Percentiles rank a stretch among this genome's conserved stretches.
Evolutionary conservation across 2,797 vertebrate genomes (phyloP).

Genomic region (Hybognathus amarus): DNA sequence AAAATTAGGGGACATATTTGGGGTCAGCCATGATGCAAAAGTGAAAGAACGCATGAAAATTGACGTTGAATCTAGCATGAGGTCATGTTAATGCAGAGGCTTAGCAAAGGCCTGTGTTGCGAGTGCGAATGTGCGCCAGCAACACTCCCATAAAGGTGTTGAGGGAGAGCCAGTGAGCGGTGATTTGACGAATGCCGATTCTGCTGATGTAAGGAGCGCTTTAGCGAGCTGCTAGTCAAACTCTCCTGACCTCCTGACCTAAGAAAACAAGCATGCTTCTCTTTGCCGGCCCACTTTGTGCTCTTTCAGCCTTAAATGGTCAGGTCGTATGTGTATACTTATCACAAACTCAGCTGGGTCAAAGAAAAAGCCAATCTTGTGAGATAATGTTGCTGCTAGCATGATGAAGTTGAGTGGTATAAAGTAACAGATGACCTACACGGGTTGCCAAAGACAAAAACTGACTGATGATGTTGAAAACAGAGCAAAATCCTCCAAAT

Average conservation of each 20-base stretch:
- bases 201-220: constrained; percentile 22
- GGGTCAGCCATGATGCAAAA: constrained; percentile 67
- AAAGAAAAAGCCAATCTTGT: constrained; percentile 22
- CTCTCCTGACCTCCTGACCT: constrained; percentile 30
- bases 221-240: constrained; percentile 32
- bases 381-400: constrained; percentile 16
- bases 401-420: constrained; percentile 16
- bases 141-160: constrained; percentile 66
- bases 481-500: constrained; percentile 6
- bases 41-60: constrained; percentile 69
- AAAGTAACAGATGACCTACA: constrained; percentile 11
- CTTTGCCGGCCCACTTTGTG: background rate
- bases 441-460: constrained; percentile 2
- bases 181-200: constrained; percentile 36
- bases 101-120: background rate
- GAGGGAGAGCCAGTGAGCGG: constrained; percentile 12
- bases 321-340: constrained; percentile 9
- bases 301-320: constrained; percentile 44
- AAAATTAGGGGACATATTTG: constrained; percentile 62
- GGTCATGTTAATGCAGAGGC: constrained; percentile 66
- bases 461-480: constrained; percentile 4
- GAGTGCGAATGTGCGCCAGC: background rate
- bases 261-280: constrained; percentile 22
- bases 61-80: constrained; percentile 65
- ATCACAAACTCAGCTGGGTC: constrained; percentile 25